Evolutionary conservation across 2,888 invertebrate species (phyloP), one percentile per base, ranked within the genome.

Genomic region (Nudaria mundana): DNA sequence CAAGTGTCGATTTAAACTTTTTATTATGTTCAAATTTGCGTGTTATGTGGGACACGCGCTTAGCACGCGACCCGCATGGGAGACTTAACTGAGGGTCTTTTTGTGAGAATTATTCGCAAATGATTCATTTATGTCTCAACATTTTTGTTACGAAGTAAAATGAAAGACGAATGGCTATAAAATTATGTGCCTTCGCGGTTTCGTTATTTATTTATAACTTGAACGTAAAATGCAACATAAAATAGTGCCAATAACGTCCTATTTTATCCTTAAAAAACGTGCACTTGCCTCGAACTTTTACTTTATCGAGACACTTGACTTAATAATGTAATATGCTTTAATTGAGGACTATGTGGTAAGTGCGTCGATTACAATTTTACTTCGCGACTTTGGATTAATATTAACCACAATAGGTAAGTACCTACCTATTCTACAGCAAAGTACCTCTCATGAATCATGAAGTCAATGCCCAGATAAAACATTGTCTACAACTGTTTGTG

Each of bases 21-120:
- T 76, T 75, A 79, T 72, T 72, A 64, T 74, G 71, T 67, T 78
- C 62, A 75, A 81, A 84, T 82, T 83, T 71, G 78, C 78, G 75
- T 77, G 66, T 63, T 68, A 87, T 85, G 79, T 66, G 84, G 82
- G 84, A 80, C 87, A 87, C 86, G 85, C 80, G 85, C 67, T 23
- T 23, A 40, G 57, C 87, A 87, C 86, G 76, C 82, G 87, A 83
- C 86, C 87, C 86, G 86, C 85, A 86, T 86, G 60, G 42, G 63
- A 64, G 52, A 57, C 39, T 33, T 40, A 28, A 34, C 43, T 38
- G 55, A 42, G 67, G 71, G 73, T 61, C 39, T 65, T 68, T 73
- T 69, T 65, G 65, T 66, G 56, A 52, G 53, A 59, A 65, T 60
- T 60, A 71, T 80, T 80, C 59, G 80, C 79, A 68, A 76, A 71